Conservation (phyloP, 2,888 invertebrate genomes). For the Mechanitis messenoides region DNA sequence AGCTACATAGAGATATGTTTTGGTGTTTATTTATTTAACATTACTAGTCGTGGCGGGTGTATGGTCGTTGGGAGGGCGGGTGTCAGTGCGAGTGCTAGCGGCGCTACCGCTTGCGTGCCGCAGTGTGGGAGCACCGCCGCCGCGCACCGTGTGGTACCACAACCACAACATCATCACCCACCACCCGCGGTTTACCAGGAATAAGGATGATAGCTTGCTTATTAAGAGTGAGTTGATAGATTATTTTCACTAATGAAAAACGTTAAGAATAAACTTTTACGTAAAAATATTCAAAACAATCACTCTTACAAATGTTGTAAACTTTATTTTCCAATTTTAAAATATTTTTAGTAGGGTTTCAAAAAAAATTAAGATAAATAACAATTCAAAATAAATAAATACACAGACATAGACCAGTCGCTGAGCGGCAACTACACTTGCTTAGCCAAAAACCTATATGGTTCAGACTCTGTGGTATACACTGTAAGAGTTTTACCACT, state of each 20-base stretch:
- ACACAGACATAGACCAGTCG: slow-evolving; percentile 81
- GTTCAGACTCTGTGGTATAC: slow-evolving; percentile 88
- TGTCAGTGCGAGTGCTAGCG: slow-evolving; percentile 61
- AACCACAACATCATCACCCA: slow-evolving; percentile 72
- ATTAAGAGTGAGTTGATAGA: slow-evolving; percentile 58
- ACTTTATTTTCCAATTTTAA: no score
- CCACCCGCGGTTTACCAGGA: slow-evolving; percentile 67
- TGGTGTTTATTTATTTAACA: neutral
- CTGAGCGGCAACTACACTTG: slow-evolving; percentile 88
- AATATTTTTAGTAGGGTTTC: no score
- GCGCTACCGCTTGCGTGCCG: slow-evolving; percentile 59
- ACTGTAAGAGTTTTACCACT: slow-evolving; percentile 85
- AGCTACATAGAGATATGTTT: slow-evolving; percentile 7
- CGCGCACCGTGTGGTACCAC: slow-evolving; percentile 72
- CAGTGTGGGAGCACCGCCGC: slow-evolving; percentile 68
- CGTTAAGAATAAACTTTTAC: no score
- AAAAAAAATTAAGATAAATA: neutral
- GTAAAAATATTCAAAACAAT: no score
- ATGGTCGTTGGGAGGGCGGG: slow-evolving; percentile 75
- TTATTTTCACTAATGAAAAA: neutral
- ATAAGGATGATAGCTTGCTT: slow-evolving; percentile 63
- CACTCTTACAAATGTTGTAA: no score
- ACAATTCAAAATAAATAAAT: neutral
- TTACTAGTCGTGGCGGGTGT: slow-evolving; percentile 78
- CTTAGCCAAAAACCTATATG: slow-evolving; percentile 87